These are phyloP conservation scores for Galerucella pusilla DNA, from an alignment of 2,888 invertebrate species.

Conservation along the genomic window DNA sequence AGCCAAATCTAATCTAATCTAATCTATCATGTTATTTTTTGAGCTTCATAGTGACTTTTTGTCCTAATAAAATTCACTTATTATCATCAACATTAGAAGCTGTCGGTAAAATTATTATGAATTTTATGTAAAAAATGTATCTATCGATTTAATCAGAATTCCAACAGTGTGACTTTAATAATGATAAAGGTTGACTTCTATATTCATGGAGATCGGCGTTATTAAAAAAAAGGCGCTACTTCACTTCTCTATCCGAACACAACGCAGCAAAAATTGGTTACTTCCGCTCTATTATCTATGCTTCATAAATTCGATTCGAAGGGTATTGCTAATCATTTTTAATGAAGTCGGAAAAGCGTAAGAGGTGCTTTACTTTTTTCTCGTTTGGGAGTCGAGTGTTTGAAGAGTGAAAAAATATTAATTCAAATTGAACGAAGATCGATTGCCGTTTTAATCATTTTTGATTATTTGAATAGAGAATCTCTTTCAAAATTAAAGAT, in stretches of 20 bases:
- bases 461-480: slow-evolving; percentile 11
- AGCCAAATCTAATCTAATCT: too few relatives aligned
- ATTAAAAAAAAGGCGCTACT: slow-evolving; percentile 44
- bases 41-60: too few relatives aligned
- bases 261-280: slow-evolving; percentile 33
- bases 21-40: too few relatives aligned
- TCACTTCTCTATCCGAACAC: slow-evolving; percentile 39
- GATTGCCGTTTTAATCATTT: slow-evolving; percentile 17
- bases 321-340: slow-evolving; percentile 40
- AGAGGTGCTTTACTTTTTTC: slow-evolving; percentile 28
- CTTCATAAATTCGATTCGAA: slow-evolving; percentile 43
- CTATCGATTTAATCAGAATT: too few relatives aligned
- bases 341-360: slow-evolving; percentile 32
- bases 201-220: slow-evolving; percentile 49
- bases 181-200: slow-evolving; percentile 42
- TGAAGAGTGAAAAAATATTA: slow-evolving; percentile 1
- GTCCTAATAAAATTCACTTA: too few relatives aligned
- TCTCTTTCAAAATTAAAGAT: too few relatives aligned
- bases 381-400: slow-evolving; percentile 10
- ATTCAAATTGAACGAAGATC: slow-evolving; percentile 13
- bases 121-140: neutral
- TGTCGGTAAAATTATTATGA: too few relatives aligned
- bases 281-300: slow-evolving; percentile 41
- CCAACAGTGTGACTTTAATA: slow-evolving; percentile 11
- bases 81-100: too few relatives aligned